These are phyloP conservation scores for Hirtodrosophila cameraria DNA, from an alignment of 2,888 invertebrate species.

Conservation along the genomic window DNA sequence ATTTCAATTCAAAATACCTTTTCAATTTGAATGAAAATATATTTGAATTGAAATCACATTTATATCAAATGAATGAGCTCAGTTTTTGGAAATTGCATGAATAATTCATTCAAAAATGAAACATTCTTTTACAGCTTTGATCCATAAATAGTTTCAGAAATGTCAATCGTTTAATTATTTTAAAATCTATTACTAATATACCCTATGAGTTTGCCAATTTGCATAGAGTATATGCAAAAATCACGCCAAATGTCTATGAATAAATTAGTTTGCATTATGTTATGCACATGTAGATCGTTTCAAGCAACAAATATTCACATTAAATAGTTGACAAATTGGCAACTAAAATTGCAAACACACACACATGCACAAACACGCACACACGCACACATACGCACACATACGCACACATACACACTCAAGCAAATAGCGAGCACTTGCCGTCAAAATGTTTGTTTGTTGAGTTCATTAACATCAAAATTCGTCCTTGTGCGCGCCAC, in stretches of 20 bases:
- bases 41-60: too few relatives aligned
- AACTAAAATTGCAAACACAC: slow-evolving; percentile 50
- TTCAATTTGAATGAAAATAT: too few relatives aligned
- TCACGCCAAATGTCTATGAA: slow-evolving; percentile 52
- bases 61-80: too few relatives aligned
- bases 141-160: too few relatives aligned
- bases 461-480: slow-evolving; percentile 75
- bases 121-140: too few relatives aligned
- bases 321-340: slow-evolving; percentile 66
- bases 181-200: background rate
- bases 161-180: too few relatives aligned
- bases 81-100: too few relatives aligned
- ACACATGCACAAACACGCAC: slow-evolving; percentile 44
- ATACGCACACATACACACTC: slow-evolving; percentile 17
- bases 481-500: slow-evolving; percentile 60
- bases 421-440: slow-evolving; percentile 53
- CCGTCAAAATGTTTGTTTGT: slow-evolving; percentile 63
- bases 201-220: background rate
- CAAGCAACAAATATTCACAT: slow-evolving; percentile 49
- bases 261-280: slow-evolving; percentile 69
- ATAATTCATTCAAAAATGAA: too few relatives aligned
- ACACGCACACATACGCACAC: slow-evolving; percentile 25
- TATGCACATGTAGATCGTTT: slow-evolving; percentile 52
- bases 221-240: slow-evolving; percentile 9
- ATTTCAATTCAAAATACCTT: too few relatives aligned